Base-by-base conservation (phyloP, 2,888 invertebrate species). In the Steromphala cineraria region DNA sequence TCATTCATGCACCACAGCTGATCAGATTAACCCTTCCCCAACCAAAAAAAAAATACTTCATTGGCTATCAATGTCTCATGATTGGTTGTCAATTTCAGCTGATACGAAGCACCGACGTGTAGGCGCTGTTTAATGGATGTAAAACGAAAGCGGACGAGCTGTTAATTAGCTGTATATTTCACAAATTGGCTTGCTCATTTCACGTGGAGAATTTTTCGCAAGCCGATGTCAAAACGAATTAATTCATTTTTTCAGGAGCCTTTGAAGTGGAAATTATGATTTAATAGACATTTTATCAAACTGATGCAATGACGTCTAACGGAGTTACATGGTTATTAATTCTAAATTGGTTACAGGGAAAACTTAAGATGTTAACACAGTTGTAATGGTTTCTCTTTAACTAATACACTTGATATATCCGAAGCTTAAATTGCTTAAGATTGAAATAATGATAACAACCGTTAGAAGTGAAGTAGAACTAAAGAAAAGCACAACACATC, bases 221-320 rank as follows among this genome's bases (percentile, higher is more conserved):
- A 71, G 71, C 71, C 71, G 19, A 71, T 71, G 71, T 40, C 71
- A 71, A 36, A 28, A 17, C n/a, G n/a, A 19, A 71, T 71, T 71
- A 36, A 31, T 15, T 36, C 36, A 71, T 10, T 71, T 71, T 13
- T 31, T 3, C 19, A 36, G 31, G 31, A 71, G 19, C 31, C 71
- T 71, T 71, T 71, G 71, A 71, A 71, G 71, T 71, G 36, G n/a
- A 71, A 36, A 19, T 71, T 40, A 71, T 71, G 71, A 71, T 71
- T 71, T 71, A 71, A 71, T 71, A 71, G 36, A 71, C 36, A 71
- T 71, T 36, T 71, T 71, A 71, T 71, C 71, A 36, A 24, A 36
- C 28, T 36, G 71, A 36, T 19, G 36, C 40, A 71, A 36, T 71
- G 31, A 71, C 36, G 71, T 36, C 36, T n/a, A 78, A 40, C 78